phyloP scores from a whole-genome alignment of 30 jellyfish, hydroid and myxozoan species.

The Turritopsis dohrnii region DNA sequence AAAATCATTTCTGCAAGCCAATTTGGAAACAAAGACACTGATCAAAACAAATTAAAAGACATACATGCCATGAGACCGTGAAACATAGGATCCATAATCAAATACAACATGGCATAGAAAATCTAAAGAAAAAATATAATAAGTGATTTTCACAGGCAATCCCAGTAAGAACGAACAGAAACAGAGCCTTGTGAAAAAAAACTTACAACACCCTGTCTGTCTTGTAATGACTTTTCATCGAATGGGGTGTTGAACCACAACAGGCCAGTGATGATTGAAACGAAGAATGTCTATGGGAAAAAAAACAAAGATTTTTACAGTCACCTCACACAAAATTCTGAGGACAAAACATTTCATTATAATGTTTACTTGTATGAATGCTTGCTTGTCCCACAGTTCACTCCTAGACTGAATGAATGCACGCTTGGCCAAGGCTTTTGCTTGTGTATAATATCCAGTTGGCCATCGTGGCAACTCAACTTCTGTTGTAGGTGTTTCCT shows the following conservation, averaged over 20 bases:
- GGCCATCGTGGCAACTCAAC: conserved; percentile 41
- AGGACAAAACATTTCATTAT: not conserved
- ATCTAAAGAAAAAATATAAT: conserved; percentile 25
- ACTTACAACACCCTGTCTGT: conserved; percentile 61
- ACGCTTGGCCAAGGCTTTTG: conserved; percentile 36
- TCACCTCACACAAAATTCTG: not conserved
- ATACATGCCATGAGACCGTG: conserved; percentile 44
- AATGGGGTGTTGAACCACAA: conserved; percentile 62
- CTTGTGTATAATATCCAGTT: conserved; percentile 51
- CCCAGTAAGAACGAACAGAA: not conserved
- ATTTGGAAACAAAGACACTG: no score
- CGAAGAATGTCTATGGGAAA: conserved; percentile 34
- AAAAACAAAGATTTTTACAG: not conserved
- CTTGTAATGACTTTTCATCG: conserved; percentile 40
- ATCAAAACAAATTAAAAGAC: not conserved
- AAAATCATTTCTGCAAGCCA: no score
- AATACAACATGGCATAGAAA: conserved; percentile 38
- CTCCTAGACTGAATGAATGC: conserved; percentile 58
- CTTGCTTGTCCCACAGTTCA: conserved; percentile 47
- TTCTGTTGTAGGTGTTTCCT: not conserved
- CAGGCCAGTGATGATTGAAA: conserved; percentile 38
- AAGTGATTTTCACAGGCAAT: not conserved
- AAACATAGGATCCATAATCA: conserved; percentile 42
- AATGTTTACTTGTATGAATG: conserved; percentile 46
- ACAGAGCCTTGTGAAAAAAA: not conserved